These are phyloP conservation scores for Sorex fumeus DNA, from an alignment of 2,113 vertebrate genomes.

Conservation along the genomic window DNA sequence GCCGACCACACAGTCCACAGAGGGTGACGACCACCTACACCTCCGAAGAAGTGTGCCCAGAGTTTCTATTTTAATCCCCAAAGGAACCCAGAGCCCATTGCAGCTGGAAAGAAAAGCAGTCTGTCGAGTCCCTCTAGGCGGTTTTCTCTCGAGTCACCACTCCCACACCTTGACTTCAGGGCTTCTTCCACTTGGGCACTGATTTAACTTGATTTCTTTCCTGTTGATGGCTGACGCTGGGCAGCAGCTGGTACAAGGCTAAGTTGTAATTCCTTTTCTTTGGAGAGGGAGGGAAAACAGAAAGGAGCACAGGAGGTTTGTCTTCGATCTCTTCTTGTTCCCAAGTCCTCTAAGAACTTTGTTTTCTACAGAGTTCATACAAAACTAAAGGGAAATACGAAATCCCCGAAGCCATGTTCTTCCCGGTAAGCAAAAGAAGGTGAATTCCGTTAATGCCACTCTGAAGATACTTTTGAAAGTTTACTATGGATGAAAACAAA, in stretches of 20 bases:
- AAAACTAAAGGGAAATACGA: constrained; percentile 74
- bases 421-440: constrained; percentile 55
- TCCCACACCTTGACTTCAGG: constrained; percentile 83
- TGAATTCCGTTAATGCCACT: constrained; percentile 53
- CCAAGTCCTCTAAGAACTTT: constrained; percentile 65
- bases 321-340: constrained; percentile 79
- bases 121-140: background rate
- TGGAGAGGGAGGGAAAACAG: constrained; percentile 78
- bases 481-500: constrained; percentile 46
- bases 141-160: constrained; percentile 69
- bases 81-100: constrained; percentile 41
- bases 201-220: constrained; percentile 88
- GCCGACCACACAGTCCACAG: constrained; percentile 38
- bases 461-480: constrained; percentile 50
- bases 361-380: constrained; percentile 63
- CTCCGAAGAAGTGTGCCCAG: background rate
- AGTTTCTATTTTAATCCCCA: constrained; percentile 66
- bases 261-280: constrained; percentile 89
- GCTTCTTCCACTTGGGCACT: constrained; percentile 69
- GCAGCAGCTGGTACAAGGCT: constrained; percentile 87
- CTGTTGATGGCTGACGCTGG: constrained; percentile 85
- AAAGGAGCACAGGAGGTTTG: constrained; percentile 62
- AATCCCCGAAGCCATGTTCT: constrained; percentile 80
- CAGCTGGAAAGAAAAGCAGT: constrained; percentile 55
- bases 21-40: constrained; percentile 26